Base-by-base conservation (phyloP, 2,888 invertebrate genomes). In the Nomada flava region DNA sequence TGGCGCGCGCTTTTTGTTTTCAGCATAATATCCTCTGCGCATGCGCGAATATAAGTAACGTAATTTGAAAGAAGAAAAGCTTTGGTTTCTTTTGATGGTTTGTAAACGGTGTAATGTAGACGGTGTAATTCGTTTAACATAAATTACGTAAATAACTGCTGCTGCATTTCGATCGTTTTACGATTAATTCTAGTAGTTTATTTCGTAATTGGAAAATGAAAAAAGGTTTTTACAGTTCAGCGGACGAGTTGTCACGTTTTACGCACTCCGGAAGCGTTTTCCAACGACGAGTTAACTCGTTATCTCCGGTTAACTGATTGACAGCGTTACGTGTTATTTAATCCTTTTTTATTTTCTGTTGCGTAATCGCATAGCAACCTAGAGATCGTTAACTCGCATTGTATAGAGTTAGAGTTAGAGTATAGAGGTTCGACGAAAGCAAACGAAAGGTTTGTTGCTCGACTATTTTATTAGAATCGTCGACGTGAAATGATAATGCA, bases 1-100 rank as follows among this genome's bases (percentile, higher is more conserved):
- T 57, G 60, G 26, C 44, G 59, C 53, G 60, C 65, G 60, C 44
- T 65, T 77, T 73, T 73, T 50, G 23, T 73, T 60, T 63, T 20
- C 36, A 64, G 44, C 11, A 44, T 63, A 18, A 42, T n/a, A 2
- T 23, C 57, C 57, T 0, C 2, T 50, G 26, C 23, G 1, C 29
- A 5, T 29, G n/a, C 15, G 53, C 2, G 13, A 2, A 4, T n/a
- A n/a, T n/a, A 44, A 47, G 36, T 36, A 36, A 36, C 5, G 7
- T 1, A 5, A 36, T 36, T 36, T 36, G 9, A 36, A 36, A 36
- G 36, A 36, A 36, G 36, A 36, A 7, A 36, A 36, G 36, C 7
- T 23, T 26, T 23, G 9, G 5, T 11, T 11, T 20, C 9, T n/a
- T 42, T 20, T 59, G 13, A 18, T 3, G 7, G 13, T 36, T 15